Conservation (phyloP, 2,113 vertebrate species). For the Regulus satrapa region DNA sequence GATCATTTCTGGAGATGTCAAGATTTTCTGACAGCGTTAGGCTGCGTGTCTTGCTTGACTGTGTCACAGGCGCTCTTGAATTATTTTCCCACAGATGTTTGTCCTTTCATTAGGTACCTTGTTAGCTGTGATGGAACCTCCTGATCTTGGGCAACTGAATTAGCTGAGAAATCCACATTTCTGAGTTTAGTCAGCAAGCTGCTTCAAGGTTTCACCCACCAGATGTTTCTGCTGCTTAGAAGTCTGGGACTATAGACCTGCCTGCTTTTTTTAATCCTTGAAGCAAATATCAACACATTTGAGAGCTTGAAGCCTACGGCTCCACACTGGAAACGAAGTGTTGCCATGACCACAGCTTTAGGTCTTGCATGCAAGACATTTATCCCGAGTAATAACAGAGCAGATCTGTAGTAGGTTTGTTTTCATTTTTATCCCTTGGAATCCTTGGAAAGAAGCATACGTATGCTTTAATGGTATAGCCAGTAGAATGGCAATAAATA, state of each 20-base stretch:
- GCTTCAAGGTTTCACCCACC: slow-evolving; percentile 42
- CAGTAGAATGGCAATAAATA: not conserved
- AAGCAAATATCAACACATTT: slow-evolving; percentile 73
- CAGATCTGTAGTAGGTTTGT: not conserved
- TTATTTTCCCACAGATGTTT: slow-evolving; percentile 34
- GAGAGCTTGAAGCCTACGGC: slow-evolving; percentile 53
- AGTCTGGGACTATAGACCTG: slow-evolving; percentile 45
- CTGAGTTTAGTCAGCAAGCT: slow-evolving; percentile 26
- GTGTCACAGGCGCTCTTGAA: not conserved
- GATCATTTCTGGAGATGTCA: slow-evolving; percentile 18
- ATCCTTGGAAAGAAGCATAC: not conserved
- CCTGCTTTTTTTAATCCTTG: slow-evolving; percentile 69
- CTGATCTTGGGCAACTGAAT: slow-evolving; percentile 36
- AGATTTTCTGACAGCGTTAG: not conserved
- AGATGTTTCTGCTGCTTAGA: slow-evolving; percentile 68
- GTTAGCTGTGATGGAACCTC: slow-evolving; percentile 33
- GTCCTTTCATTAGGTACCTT: not conserved
- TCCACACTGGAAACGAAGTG: slow-evolving; percentile 32
- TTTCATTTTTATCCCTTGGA: slow-evolving; percentile 21
- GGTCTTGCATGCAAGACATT: not conserved
- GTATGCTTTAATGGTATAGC: not conserved
- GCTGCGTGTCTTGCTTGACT: slow-evolving; percentile 12
- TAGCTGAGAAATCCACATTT: slow-evolving; percentile 56
- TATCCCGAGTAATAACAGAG: not conserved
- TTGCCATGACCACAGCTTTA: slow-evolving; percentile 62